Evolutionary conservation across 2,113 vertebrate genomes (phyloP).

Genomic region (Ammodytes dubius): DNA sequence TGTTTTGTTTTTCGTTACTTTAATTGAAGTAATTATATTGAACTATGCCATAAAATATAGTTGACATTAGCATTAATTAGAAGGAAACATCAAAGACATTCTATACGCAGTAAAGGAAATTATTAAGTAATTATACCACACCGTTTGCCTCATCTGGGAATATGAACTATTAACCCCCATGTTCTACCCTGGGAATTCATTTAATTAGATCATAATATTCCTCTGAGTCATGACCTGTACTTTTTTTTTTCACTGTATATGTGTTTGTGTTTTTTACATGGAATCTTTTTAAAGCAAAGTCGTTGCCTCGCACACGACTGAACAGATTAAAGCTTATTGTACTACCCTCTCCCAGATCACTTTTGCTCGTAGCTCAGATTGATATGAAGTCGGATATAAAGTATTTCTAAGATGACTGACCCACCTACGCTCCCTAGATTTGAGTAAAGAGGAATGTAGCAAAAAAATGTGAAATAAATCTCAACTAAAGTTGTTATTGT

Average conservation of each 20-base stretch:
- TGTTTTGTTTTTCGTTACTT: conserved; percentile 46
- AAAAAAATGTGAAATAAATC: conserved; percentile 78
- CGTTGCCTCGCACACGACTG: conserved; percentile 77
- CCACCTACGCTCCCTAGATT: conserved; percentile 77
- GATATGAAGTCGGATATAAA: conserved; percentile 76
- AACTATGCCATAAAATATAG: conserved; percentile 58
- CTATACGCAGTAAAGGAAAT: conserved; percentile 56
- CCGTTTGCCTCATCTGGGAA: conserved; percentile 60
- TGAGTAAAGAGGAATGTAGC: conserved; percentile 81
- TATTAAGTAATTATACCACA: conserved; percentile 64
- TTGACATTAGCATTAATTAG: conserved; percentile 52
- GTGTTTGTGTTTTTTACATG: conserved; percentile 81
- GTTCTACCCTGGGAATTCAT: conserved; percentile 54
- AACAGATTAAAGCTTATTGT: conserved; percentile 79
- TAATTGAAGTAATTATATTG: conserved; percentile 65
- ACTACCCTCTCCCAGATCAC: conserved; percentile 69
- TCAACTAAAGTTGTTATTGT: conserved; percentile 72
- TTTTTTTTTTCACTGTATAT: conserved; percentile 70
- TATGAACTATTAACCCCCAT: conserved; percentile 40
- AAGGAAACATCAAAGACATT: conserved; percentile 50
- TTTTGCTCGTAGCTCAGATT: conserved; percentile 75
- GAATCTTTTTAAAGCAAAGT: conserved; percentile 77
- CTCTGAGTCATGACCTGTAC: conserved; percentile 69
- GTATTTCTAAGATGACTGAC: conserved; percentile 77
- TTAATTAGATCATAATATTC: conserved; percentile 70